phyloP scores from a whole-genome alignment of 2,888 invertebrate genomes.

The Tholera decimalis region DNA sequence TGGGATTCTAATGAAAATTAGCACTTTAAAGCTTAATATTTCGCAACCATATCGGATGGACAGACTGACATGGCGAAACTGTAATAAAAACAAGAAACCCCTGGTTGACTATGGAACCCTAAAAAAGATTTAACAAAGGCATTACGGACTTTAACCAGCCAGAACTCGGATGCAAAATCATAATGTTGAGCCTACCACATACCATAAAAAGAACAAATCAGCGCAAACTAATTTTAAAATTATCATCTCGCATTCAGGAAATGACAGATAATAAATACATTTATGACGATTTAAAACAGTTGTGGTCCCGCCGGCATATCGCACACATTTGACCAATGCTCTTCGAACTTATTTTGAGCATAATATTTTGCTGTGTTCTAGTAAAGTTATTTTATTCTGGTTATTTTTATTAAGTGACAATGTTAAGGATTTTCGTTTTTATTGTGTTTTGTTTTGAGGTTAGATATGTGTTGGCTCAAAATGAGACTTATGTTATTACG shows the following conservation, averaged over 20 bases:
- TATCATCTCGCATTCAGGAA: slow-evolving; percentile 44
- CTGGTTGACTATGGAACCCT: too few species aligned
- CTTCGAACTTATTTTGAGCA: slow-evolving; percentile 7
- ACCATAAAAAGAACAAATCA: not conserved
- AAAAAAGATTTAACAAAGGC: too few species aligned
- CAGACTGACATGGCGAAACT: too few species aligned
- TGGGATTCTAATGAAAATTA: too few species aligned
- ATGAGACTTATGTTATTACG: slow-evolving; percentile 48
- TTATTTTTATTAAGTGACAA: slow-evolving; percentile 41
- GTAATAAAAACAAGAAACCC: too few species aligned
- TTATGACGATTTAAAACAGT: slow-evolving; percentile 20
- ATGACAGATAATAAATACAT: slow-evolving; percentile 33
- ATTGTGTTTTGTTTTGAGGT: slow-evolving; percentile 22
- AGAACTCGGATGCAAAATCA: not conserved
- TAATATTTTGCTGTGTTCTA: slow-evolving; percentile 15
- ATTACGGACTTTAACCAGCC: not conserved
- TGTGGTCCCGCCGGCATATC: not conserved
- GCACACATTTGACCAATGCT: slow-evolving; percentile 2
- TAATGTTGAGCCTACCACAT: not conserved
- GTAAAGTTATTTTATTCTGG: not conserved
- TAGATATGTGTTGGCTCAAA: slow-evolving; percentile 22
- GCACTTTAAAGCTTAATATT: too few species aligned
- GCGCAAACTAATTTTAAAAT: slow-evolving; percentile 17
- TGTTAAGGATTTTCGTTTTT: slow-evolving; percentile 31
- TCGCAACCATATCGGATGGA: too few species aligned